Conservation (phyloP, 2,888 invertebrate species). For the Melanostoma mellinum region DNA sequence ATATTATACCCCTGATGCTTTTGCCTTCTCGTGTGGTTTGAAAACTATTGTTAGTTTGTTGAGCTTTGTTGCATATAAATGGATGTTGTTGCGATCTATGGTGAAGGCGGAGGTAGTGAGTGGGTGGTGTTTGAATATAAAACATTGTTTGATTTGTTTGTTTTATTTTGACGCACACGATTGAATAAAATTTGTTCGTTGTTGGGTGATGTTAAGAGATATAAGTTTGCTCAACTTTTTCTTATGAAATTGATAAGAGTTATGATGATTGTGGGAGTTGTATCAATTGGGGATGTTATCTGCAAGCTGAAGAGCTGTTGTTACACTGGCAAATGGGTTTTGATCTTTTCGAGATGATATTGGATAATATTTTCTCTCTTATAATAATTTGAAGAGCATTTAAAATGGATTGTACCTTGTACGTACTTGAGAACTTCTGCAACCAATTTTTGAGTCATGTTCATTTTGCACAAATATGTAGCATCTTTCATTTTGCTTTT, state of each 20-base stretch:
- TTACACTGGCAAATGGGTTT: too few species aligned
- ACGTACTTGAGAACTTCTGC: too few species aligned
- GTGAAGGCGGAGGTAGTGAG: not conserved
- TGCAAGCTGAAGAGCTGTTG: too few species aligned
- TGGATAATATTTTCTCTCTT: too few species aligned
- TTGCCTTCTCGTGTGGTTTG: slow-evolving; percentile 47
- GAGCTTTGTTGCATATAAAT: slow-evolving; percentile 10
- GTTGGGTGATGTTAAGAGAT: not conserved
- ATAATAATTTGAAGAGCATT: too few species aligned
- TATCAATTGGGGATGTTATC: too few species aligned
- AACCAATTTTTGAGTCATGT: too few species aligned
- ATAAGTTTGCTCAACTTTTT: not conserved
- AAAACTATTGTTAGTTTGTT: slow-evolving; percentile 69
- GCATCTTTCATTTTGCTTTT: too few species aligned
- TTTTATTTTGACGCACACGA: slow-evolving; percentile 22
- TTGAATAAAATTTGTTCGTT: slow-evolving; percentile 43
- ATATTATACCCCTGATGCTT: slow-evolving; percentile 41
- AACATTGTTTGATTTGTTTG: slow-evolving; percentile 59
- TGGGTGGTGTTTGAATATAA: slow-evolving; percentile 27
- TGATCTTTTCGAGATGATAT: too few species aligned
- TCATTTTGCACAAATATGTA: too few species aligned
- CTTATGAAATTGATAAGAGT: not conserved
- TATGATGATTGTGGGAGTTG: too few species aligned
- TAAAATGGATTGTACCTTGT: too few species aligned
- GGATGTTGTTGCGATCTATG: slow-evolving; percentile 13